Evolutionary conservation across 2,113 vertebrate species (phyloP), one percentile per base, ranked within the genome.

Genomic region (Notothenia rossii): DNA sequence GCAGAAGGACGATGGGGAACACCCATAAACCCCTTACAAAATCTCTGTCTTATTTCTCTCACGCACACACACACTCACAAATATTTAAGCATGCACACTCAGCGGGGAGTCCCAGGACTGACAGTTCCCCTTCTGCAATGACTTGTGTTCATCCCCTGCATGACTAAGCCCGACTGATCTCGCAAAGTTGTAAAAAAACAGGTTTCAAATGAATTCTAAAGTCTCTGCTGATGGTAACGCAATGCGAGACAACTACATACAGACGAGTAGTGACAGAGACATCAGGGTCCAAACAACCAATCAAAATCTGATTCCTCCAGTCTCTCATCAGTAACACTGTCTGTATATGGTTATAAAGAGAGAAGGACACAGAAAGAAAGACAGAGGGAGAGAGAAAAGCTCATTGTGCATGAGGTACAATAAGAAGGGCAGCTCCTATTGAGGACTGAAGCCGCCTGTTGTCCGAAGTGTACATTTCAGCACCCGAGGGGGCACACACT

Each of bases 391-490:
- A 68, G 88, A 94, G 93, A 95, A 94, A 91, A 92, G 95, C 93
- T 94, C 94, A 94, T 95, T 96, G 95, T 96, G 86, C 58, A n/a
- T 73, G 91, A 93, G 92, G 95, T 96, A 96, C 95, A 95, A 96
- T 95, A 94, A 95, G 94, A 94, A 93, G 86, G 90, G 84, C 93
- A 93, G 94, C 95, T 95, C 95, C 95, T 93, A 95, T 95, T 95
- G 95, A 95, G 87, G 88, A 94, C 90, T 95, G 92, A 94, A 92
- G 93, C 92, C 81, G 94, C 91, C 87, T 90, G 93, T 94, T 93
- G 92, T 93, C 85, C 93, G 58, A 89, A 90, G 93, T 94, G 92
- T 93, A 92, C 92, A 92, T 93, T 92, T 94, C 93, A 93, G 88
- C 72, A 59, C 81, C 87, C 77, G 87, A 89, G 85, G 81, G 78